Evolutionary conservation across 2,888 invertebrate species (phyloP).

Genomic region (Resseliella maxima): DNA sequence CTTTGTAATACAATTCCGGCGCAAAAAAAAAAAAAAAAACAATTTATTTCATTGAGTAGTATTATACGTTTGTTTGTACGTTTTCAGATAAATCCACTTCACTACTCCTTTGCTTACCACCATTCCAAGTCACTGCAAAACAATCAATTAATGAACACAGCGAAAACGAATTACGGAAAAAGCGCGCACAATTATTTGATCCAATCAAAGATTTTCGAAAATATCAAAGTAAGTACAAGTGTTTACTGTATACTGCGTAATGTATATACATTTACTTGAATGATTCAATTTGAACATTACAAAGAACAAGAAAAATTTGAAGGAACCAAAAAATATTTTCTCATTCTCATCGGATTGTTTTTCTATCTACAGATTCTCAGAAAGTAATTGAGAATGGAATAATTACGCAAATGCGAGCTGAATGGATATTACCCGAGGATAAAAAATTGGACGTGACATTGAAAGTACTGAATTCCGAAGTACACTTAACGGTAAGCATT

Average conservation of each 20-base stretch:
- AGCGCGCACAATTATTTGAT: slow-evolving; percentile 66
- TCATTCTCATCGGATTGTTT: slow-evolving; percentile 59
- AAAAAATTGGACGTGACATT: slow-evolving; percentile 83
- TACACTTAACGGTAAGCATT: slow-evolving; percentile 71
- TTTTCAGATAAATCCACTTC: slow-evolving; percentile 64
- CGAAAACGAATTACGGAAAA: slow-evolving; percentile 64
- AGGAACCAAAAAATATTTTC: slow-evolving; percentile 54
- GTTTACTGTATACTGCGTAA: background rate
- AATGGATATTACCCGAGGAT: slow-evolving; percentile 81
- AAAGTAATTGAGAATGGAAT: slow-evolving; percentile 73
- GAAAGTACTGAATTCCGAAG: slow-evolving; percentile 78
- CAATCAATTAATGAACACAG: slow-evolving; percentile 66
- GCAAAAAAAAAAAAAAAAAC: background rate
- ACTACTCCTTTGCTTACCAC: slow-evolving; percentile 66
- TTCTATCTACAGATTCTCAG: slow-evolving; percentile 69
- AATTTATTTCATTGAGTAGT: no score
- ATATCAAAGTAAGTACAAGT: slow-evolving; percentile 64
- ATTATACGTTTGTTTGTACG: slow-evolving; percentile 57
- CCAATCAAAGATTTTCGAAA: slow-evolving; percentile 65
- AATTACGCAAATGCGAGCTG: slow-evolving; percentile 77
- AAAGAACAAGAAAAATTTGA: no score
- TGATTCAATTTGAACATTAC: background rate
- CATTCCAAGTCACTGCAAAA: slow-evolving; percentile 65
- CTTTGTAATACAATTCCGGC: slow-evolving; percentile 2
- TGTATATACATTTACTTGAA: background rate